phyloP scores from a whole-genome alignment of 2,113 vertebrate genomes.

The Strix aluco region DNA sequence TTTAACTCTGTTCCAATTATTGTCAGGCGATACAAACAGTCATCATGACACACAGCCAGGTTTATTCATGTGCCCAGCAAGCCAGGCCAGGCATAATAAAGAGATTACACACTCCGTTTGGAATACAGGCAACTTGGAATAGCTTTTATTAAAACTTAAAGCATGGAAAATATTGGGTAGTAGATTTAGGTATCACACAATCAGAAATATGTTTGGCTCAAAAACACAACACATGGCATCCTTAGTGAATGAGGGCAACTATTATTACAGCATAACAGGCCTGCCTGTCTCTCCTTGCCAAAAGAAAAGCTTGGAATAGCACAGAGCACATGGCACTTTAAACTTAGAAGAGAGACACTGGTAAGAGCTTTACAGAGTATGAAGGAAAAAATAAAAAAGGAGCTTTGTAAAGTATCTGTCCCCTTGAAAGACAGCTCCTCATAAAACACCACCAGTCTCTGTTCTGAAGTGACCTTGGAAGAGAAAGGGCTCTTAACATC shows the following conservation, averaged over 20 bases:
- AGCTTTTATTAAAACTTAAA: conserved; percentile 45
- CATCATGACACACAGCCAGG: conserved; percentile 45
- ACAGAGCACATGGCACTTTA: conserved; percentile 28
- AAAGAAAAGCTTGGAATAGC: conserved; percentile 17
- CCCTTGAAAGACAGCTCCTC: neutral
- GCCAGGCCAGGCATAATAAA: conserved; percentile 48
- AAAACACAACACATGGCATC: conserved; percentile 39
- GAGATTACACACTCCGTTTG: neutral
- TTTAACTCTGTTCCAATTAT: conserved; percentile 54
- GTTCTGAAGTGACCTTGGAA: neutral
- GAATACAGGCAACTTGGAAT: conserved; percentile 21
- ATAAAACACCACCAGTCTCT: neutral
- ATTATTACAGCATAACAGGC: neutral
- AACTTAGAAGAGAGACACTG: neutral
- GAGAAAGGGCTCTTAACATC: neutral
- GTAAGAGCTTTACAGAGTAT: neutral
- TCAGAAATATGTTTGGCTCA: conserved; percentile 36
- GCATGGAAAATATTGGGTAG: conserved; percentile 1
- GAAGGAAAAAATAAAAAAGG: neutral
- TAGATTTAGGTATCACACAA: neutral
- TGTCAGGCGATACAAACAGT: conserved; percentile 23
- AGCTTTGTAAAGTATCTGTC: neutral
- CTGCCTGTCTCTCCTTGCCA: conserved; percentile 35
- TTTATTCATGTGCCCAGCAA: conserved; percentile 20
- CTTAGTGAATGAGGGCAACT: neutral